phyloP scores from a whole-genome alignment of 2,888 invertebrate species.

The Meloe dianella region DNA sequence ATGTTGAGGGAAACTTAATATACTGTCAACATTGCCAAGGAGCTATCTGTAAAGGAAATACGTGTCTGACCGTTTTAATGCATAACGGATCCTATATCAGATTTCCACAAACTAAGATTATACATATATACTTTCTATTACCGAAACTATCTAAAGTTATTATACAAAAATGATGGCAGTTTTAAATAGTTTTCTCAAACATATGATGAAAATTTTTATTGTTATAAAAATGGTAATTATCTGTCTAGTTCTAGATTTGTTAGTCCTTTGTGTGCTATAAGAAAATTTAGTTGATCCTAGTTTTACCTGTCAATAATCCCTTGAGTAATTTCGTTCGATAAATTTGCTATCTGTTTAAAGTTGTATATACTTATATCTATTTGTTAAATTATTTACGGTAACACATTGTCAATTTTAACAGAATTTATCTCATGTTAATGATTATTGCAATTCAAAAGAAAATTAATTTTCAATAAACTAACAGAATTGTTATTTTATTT shows the following conservation, averaged over 20 bases:
- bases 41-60: slow-evolving; percentile 25
- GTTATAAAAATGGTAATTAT: neutral
- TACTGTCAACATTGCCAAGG: slow-evolving; percentile 18
- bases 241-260: neutral
- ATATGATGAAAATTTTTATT: neutral
- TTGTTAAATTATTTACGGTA: neutral
- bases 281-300: slow-evolving; percentile 1
- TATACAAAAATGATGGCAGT: too few species aligned
- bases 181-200: too few species aligned
- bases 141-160: neutral
- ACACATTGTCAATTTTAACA: neutral
- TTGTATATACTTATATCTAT: neutral
- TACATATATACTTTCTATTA: slow-evolving; percentile 25
- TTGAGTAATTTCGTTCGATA: slow-evolving; percentile 3
- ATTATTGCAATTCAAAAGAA: neutral
- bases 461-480: neutral
- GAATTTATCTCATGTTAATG: neutral
- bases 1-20: slow-evolving; percentile 3
- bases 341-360: neutral
- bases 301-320: neutral
- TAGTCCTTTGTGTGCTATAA: slow-evolving; percentile 4
- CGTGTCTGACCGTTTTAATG: slow-evolving; percentile 24
- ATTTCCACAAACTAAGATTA: slow-evolving; percentile 26
- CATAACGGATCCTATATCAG: slow-evolving; percentile 23
- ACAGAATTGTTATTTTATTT: neutral